Percentiles rank a stretch among this genome's conserved stretches.
Evolutionary conservation across 1,140 invertebrate species (phyloP).

Genomic region (Vollenhovia emeryi): DNA sequence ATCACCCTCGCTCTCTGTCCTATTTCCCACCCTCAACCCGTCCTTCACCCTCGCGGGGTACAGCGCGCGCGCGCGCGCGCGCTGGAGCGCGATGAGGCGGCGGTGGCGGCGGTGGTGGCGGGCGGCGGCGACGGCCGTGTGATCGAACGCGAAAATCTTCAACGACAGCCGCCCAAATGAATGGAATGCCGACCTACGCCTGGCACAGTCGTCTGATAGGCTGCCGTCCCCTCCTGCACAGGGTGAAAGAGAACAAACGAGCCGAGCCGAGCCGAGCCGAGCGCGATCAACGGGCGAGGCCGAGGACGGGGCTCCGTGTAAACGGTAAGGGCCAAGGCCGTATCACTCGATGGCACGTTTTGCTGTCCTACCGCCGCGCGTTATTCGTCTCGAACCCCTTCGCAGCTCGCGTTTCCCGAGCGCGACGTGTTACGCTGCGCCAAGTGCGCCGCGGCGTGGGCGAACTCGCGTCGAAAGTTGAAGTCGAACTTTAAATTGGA

Average conservation of each 20-base stretch:
- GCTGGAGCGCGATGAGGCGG: constrained; percentile 53
- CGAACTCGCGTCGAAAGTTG: not conserved
- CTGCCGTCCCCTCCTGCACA: constrained; percentile 46
- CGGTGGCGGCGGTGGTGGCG: too few species aligned
- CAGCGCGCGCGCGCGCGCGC: not conserved
- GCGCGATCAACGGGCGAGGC: constrained; percentile 50
- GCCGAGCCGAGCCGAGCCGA: constrained; percentile 1
- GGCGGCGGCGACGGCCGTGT: constrained; percentile 61
- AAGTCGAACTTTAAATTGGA: not conserved
- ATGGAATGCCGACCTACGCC: constrained; percentile 81
- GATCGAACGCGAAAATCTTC: constrained; percentile 78
- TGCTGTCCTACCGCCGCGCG: constrained; percentile 11
- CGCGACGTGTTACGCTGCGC: not conserved
- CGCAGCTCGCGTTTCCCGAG: too few species aligned
- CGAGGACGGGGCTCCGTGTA: constrained; percentile 66
- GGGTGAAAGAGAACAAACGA: not conserved
- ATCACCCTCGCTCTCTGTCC: not conserved
- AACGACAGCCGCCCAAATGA: constrained; percentile 77
- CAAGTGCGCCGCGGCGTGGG: too few species aligned
- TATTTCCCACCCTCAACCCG: constrained; percentile 3
- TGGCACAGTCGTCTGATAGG: constrained; percentile 71
- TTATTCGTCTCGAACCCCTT: constrained; percentile 6
- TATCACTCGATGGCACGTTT: constrained; percentile 24
- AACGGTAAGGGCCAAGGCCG: constrained; percentile 55
- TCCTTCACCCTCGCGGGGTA: not conserved